Evolutionary conservation across 92 coral and sea anemone genomes (phyloP).

Genomic region (Phenganax stokvisi): DNA sequence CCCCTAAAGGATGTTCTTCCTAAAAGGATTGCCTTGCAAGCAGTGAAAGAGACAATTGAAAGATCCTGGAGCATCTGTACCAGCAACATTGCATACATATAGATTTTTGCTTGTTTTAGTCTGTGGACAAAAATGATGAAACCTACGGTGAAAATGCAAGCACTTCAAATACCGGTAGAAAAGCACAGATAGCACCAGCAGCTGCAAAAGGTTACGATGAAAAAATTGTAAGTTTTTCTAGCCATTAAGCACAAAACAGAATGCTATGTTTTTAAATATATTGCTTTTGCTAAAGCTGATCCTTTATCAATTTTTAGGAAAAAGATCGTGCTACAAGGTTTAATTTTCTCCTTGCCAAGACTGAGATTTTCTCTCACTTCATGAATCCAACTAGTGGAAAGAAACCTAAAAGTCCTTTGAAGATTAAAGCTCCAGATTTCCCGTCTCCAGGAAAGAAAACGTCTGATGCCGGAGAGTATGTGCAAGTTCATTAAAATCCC

Average conservation of each 20-base stretch:
- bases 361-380: conserved; percentile 97
- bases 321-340: conserved; percentile 94
- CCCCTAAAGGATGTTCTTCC: too few relatives aligned
- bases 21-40: too few relatives aligned
- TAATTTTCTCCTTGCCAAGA: conserved; percentile 74
- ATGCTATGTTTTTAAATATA: background rate
- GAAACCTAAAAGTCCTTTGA: conserved; percentile 88
- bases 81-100: too few relatives aligned
- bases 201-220: conserved; percentile 32
- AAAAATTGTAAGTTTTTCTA: conserved; percentile 32
- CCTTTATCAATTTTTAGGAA: conserved; percentile 43
- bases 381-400: conserved; percentile 82
- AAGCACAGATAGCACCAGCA: conserved; percentile 27
- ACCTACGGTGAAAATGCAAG: conserved; percentile 14
- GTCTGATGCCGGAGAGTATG: conserved; percentile 98
- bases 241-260: too few relatives aligned
- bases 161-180: background rate
- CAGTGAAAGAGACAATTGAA: too few relatives aligned
- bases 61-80: too few relatives aligned
- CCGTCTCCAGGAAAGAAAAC: conserved; percentile 74
- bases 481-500: background rate
- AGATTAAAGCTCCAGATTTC: conserved; percentile 86
- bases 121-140: conserved; percentile 33
- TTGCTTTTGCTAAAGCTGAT: background rate
- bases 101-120: conserved; percentile 4